Evolutionary conservation across 2,888 invertebrate species (phyloP).

Genomic region (Dryococelus australis): DNA sequence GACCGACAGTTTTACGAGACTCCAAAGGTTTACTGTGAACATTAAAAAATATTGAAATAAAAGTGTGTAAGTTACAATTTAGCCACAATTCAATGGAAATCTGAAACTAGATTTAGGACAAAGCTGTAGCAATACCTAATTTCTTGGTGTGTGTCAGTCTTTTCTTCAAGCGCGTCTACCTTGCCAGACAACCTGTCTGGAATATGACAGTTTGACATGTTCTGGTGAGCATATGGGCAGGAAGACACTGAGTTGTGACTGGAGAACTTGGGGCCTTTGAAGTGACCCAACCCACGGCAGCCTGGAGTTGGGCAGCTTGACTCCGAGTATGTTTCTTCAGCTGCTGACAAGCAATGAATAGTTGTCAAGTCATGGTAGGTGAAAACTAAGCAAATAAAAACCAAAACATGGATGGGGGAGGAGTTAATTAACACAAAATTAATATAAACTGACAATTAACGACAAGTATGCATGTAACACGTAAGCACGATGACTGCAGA

Average conservation of each 20-base stretch:
- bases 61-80: neutral
- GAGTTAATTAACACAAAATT: too few species aligned
- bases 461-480: too few species aligned
- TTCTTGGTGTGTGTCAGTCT: constrained; percentile 33
- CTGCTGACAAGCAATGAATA: constrained; percentile 59
- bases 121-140: constrained; percentile 17
- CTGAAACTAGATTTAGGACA: neutral
- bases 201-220: constrained; percentile 60
- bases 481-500: too few species aligned
- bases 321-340: constrained; percentile 67
- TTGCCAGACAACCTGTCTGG: constrained; percentile 63
- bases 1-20: constrained; percentile 37
- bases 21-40: constrained; percentile 21
- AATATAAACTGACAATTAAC: too few species aligned
- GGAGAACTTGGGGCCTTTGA: constrained; percentile 76
- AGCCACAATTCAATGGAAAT: neutral
- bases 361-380: too few species aligned
- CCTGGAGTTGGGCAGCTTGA: constrained; percentile 84
- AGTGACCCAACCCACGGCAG: constrained; percentile 90
- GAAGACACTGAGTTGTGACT: constrained; percentile 75
- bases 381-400: too few species aligned
- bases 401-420: too few species aligned
- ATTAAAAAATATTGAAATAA: neutral
- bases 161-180: constrained; percentile 52
- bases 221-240: constrained; percentile 76